Base-by-base conservation (phyloP, 2,113 vertebrate species). In the Casuarius casuarius region DNA sequence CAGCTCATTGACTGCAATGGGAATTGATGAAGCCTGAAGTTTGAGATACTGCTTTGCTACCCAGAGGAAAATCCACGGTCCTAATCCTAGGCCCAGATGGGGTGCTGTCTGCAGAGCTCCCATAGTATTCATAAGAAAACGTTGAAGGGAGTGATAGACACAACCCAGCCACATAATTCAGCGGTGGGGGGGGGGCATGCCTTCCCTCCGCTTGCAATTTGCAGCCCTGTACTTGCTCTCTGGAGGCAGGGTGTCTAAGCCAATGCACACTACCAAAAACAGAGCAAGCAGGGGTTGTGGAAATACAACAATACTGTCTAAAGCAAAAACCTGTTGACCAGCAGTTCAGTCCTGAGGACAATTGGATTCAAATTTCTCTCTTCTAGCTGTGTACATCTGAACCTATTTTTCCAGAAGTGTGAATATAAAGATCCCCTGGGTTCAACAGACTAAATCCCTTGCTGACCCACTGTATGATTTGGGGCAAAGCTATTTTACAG, bases 121-220 rank as follows among this genome's bases (percentile, higher is more conserved):
- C 1, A 1, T 3, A 9, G 4, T 15, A 0, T 33, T 3, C 52
- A 5, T 44, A 4, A 4, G 26, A 35, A 7, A 2, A 0, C 0
- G 62, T 19, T 23, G 51, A 10, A 17, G 28, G 51, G 29, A 18
- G 4, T 1, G 23, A 31, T 8, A 58, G 73, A 35, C 42, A 1
- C 1, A 4, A 28, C 15, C 48, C 9, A 9, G 25, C 15, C 23
- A 31, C 67, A 11, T 6, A 5, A 25, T 7, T 26, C 4, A 0
- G 31, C 21, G 15, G 46, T 35, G 40, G 68, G 75, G n/a, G 44
- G 44, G 16, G 35, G 42, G 26, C 48, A 2, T 8, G 58, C 23
- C 62, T 26, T 26, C 62, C 15, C 35, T 63, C 62, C 26, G 61
- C 11, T 2, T 33, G 58, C 31, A 21, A 16, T 38, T 23, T 63